Evolutionary conservation across 2,797 vertebrate genomes (phyloP).

Genomic region (Sarcophilus harrisii): DNA sequence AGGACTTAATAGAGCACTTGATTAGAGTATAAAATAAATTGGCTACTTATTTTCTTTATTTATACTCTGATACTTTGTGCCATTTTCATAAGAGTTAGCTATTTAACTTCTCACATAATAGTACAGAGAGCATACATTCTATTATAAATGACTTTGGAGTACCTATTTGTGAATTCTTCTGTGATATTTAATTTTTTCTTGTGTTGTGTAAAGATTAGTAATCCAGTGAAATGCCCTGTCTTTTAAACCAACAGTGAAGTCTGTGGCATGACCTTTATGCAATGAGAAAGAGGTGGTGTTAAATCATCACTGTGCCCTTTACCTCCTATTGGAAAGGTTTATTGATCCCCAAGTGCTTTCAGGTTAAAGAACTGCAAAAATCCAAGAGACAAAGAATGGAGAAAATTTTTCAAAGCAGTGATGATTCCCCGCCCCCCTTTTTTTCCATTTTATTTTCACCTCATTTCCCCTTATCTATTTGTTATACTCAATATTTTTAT

Average conservation of each 20-base stretch:
- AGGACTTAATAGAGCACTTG: not conserved
- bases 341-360: conserved; percentile 53
- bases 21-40: not conserved
- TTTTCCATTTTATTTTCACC: conserved; percentile 8
- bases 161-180: conserved; percentile 25
- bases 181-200: conserved; percentile 20
- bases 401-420: conserved; percentile 42
- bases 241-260: conserved; percentile 61
- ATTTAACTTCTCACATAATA: conserved; percentile 15
- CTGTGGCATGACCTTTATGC: conserved; percentile 71
- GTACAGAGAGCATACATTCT: not conserved
- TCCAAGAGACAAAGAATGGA: conserved; percentile 40
- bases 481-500: not conserved
- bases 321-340: conserved; percentile 28
- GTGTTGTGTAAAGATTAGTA: conserved; percentile 55
- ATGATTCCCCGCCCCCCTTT: conserved; percentile 8
- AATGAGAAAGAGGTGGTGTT: conserved; percentile 46
- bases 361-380: conserved; percentile 39
- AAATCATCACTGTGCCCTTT: conserved; percentile 56
- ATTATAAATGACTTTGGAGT: conserved; percentile 14
- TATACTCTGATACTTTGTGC: not conserved
- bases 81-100: conserved; percentile 15
- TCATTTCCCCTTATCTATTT: conserved; percentile 18
- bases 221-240: conserved; percentile 50
- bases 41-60: not conserved